phyloP scores from a whole-genome alignment of 1,140 invertebrate genomes.

The Dinoponera quadriceps region DNA sequence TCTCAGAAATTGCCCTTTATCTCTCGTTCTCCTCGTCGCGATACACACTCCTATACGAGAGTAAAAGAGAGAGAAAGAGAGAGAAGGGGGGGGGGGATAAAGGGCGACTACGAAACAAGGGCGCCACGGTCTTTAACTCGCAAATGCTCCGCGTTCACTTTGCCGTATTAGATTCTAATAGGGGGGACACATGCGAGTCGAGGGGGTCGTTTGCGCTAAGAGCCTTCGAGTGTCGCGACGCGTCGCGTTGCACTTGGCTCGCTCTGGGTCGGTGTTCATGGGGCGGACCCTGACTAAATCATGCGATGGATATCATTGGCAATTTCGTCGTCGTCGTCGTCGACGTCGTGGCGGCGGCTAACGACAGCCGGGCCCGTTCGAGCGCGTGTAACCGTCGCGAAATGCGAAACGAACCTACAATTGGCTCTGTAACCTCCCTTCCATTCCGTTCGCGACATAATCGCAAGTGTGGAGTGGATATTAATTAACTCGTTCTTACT shows the following conservation, averaged over 20 bases:
- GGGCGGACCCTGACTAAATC: constrained; percentile 62
- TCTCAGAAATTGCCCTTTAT: constrained; percentile 1
- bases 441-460: too few relatives aligned
- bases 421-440: too few relatives aligned
- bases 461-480: too few relatives aligned
- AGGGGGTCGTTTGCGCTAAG: constrained; percentile 53
- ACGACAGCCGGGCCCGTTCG: constrained; percentile 46
- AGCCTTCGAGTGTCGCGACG: constrained; percentile 23
- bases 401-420: too few relatives aligned
- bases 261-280: constrained; percentile 50
- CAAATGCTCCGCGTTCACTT: constrained; percentile 76
- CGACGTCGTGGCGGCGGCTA: constrained; percentile 25
- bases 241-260: constrained; percentile 61
- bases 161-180: constrained; percentile 82
- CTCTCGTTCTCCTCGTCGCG: constrained; percentile 13
- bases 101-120: constrained; percentile 61
- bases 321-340: constrained; percentile 42
- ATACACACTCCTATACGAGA: constrained; percentile 44
- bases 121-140: constrained; percentile 83
- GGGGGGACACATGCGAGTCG: constrained; percentile 54
- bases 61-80: constrained; percentile 16
- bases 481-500: too few relatives aligned
- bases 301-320: constrained; percentile 59
- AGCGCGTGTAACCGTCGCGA: constrained; percentile 2
- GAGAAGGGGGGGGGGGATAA: background rate